Base-by-base conservation (phyloP, 2,113 vertebrate genomes). In the Phyllostomus hastatus region DNA sequence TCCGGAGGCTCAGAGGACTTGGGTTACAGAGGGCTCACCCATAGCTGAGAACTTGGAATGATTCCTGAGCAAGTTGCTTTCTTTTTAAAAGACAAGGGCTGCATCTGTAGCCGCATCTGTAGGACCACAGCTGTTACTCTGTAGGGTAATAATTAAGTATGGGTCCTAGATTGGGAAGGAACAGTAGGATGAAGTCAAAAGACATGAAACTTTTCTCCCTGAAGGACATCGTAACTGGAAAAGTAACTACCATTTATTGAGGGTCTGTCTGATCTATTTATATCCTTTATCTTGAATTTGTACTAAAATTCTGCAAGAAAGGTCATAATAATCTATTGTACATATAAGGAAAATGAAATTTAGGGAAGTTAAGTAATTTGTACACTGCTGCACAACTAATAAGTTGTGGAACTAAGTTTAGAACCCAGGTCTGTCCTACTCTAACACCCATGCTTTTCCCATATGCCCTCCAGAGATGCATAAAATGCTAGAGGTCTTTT, bases 1-100 rank as follows among this genome's bases (percentile, higher is more conserved):
- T 97, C 94, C 76, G 7, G 95, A 94, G 91, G 78, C 22, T 7
- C 38, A 75, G 52, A 73, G 50, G 72, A 5, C 82, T 88, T 82
- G 61, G 66, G 41, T 95, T 95, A 41, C 70, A 80, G 88, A 57
- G 92, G n/a, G 84, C 88, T 84, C 5, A 20, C 70, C 76, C 50
- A 50, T 82, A 66, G 48, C 43, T 46, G 48, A 48, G 67, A 67
- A 59, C 75, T 85, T 67, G 92, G 54, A 81, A 54, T 66, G 52
- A 24, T 88, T 90, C 52, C 54, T 67, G 46, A 86, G 52, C 79
- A n/a, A 33, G 73, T 76, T 50, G 50, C 67, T 87, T 76, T 69
- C 79, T 76, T 64, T 64, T 64, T 94, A 57, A 76, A 43, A 64
- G 67, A 83, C 20, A 70, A 33, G 61, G 33, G 22, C 41, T 64